Conservation (phyloP, 2,113 vertebrate species). For the Arvicanthis niloticus region DNA sequence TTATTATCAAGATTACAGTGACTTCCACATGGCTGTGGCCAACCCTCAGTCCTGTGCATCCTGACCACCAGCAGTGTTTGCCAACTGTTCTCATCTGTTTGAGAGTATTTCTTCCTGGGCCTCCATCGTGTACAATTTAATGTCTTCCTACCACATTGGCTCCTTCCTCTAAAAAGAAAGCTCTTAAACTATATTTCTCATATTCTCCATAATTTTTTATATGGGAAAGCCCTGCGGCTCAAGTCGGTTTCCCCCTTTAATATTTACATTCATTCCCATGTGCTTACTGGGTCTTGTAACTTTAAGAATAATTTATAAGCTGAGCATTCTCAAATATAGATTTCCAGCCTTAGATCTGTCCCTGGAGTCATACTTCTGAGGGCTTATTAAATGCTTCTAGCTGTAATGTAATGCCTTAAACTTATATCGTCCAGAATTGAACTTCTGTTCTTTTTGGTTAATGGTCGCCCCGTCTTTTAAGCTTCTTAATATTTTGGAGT, state of each 20-base stretch:
- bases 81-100: not conserved
- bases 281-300: not conserved
- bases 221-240: not conserved
- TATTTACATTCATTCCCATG: not conserved
- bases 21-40: no score
- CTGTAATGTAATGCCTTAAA: not conserved
- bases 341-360: not conserved
- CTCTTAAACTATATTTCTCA: not conserved
- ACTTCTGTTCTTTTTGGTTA: not conserved
- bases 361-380: not conserved
- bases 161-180: not conserved
- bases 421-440: not conserved
- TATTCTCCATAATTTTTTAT: not conserved
- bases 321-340: not conserved
- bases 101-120: not conserved
- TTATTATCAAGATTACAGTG: not conserved
- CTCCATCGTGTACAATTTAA: not conserved
- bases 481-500: not conserved
- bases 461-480: not conserved
- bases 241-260: not conserved
- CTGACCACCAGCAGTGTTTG: not conserved
- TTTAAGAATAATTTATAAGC: slow-evolving; percentile 34
- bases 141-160: not conserved
- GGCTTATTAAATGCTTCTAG: not conserved
- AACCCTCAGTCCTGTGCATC: not conserved